Evolutionary conservation across 2,113 vertebrate species (phyloP), one percentile per base, ranked within the genome.

Genomic region (Daboia siamensis): DNA sequence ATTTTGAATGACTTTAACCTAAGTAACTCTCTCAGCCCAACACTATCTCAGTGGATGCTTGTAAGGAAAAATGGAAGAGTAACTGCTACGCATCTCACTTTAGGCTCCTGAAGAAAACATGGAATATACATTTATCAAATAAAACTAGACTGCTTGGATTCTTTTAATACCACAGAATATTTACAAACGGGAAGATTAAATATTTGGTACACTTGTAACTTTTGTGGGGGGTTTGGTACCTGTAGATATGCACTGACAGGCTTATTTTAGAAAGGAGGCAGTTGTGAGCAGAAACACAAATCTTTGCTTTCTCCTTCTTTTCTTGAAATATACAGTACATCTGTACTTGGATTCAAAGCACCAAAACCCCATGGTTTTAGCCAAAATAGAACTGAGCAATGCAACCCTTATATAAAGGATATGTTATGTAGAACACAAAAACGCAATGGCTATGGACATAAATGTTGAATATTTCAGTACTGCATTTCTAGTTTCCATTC

Each of bases 401-500:
- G 9, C 26, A 59, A 24, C 48, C n/a, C 12, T 44, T 29, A 56
- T n/a, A 52, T 24, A 44, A 59, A 90, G 24, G 2, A 21, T 1
- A 55, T 12, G 21, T 57, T 26, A 33, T 24, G 20, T 9, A 9
- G 21, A 46, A 51, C 57, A n/a, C 54, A 56, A 90, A n/a, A 56
- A 56, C 1, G 33, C 9, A 52, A 24, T 44, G 29, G 3, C 12
- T 59, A 48, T 86, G 0, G 24, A 48, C 11, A 4, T 5, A 56
- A 57, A 5, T 46, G 24, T 86, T 48, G 8, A 59, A 86, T n/a
- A 59, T 3, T 59, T 59, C 26, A 59, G 11, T 46, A 24, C 12
- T 39, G n/a, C 11, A 57, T 15, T 86, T 94, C 39, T 94, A 3
- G 12, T 87, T 95, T 92, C 90, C 93, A 24, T 5, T 87, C 48